Percentiles rank a stretch among this genome's conserved stretches.
Conservation (phyloP, 2,113 vertebrate species). For the Notarius quadriscutis region DNA sequence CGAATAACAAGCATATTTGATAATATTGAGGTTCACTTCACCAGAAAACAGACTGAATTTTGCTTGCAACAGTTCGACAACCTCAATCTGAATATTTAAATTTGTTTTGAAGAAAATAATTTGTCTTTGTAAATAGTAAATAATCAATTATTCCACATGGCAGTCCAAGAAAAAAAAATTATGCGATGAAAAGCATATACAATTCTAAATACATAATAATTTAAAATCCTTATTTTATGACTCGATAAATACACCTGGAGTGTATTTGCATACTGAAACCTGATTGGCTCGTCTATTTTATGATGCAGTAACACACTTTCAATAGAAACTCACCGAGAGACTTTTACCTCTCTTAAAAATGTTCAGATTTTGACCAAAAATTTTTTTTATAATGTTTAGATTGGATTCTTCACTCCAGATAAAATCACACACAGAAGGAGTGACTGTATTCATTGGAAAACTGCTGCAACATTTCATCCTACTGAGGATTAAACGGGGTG, state of each 20-base stretch:
- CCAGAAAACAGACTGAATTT: neutral
- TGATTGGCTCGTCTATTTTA: neutral
- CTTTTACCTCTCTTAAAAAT: neutral
- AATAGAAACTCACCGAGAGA: neutral
- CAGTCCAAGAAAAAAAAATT: neutral
- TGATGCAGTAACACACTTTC: neutral
- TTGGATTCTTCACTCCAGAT: neutral
- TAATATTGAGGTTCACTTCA: neutral
- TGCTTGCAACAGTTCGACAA: neutral
- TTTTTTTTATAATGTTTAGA: neutral
- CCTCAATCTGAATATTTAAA: neutral
- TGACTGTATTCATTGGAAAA: neutral
- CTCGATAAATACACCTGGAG: neutral
- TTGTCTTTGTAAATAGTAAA: neutral
- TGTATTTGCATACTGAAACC: slow-evolving; percentile 6
- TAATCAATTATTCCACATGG: neutral
- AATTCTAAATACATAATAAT: neutral
- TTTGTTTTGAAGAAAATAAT: neutral
- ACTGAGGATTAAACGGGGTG: neutral
- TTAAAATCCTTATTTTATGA: no score
- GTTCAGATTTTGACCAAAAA: neutral
- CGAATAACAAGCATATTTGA: neutral
- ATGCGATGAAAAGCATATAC: neutral
- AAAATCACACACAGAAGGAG: neutral
- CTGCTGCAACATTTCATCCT: neutral